Conservation (phyloP, 1,140 invertebrate genomes). For the Ostrea edulis region DNA sequence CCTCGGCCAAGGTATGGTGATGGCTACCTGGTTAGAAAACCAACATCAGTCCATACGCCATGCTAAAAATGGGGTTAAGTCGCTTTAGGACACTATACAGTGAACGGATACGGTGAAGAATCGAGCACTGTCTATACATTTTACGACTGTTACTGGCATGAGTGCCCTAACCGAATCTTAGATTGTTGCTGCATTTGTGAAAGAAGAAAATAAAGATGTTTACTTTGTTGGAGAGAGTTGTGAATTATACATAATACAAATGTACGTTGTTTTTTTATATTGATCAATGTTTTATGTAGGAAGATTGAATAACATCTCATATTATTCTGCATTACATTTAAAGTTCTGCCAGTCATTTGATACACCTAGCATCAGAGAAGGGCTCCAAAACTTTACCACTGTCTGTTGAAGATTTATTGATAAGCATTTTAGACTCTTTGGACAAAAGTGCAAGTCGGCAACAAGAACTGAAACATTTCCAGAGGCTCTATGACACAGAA, state of each 20-base stretch:
- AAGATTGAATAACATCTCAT: neutral
- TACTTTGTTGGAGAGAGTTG: neutral
- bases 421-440: conserved; percentile 57
- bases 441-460: conserved; percentile 57
- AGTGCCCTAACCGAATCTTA: too few species aligned
- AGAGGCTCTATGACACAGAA: conserved; percentile 49
- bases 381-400: conserved; percentile 44
- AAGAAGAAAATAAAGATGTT: neutral
- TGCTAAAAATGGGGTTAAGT: too few species aligned
- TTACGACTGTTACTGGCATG: too few species aligned
- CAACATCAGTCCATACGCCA: too few species aligned
- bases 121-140: too few species aligned
- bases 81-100: too few species aligned
- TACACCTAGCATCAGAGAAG: conserved; percentile 59
- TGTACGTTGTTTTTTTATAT: neutral
- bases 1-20: too few species aligned
- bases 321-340: conserved; percentile 29
- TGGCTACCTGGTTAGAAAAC: too few species aligned
- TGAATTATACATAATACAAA: neutral
- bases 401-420: conserved; percentile 49
- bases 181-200: conserved; percentile 3
- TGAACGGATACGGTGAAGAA: too few species aligned
- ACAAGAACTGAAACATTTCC: conserved; percentile 45
- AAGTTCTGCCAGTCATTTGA: conserved; percentile 55
- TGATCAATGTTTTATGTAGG: neutral